Base-by-base conservation (phyloP, 1,140 invertebrate genomes). In the Lanistes nyassanus region DNA sequence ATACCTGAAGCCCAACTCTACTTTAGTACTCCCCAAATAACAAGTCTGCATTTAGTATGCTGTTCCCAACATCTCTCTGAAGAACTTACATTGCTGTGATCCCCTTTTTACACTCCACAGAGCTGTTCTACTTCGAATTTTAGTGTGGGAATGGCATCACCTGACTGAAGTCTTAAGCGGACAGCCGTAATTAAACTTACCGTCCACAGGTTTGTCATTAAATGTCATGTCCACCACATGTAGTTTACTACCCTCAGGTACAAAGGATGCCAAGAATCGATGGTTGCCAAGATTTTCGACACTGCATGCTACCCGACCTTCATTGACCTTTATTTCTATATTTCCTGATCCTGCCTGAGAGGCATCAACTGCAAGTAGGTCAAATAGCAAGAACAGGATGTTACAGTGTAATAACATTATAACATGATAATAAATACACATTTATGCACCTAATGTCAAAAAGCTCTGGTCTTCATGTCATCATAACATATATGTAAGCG, bases 221-320 rank as follows among this genome's bases (percentile, higher is more conserved):
- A 99, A 99, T 90, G 97, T 98, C 76, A 99, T 98, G 90, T 99
- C 97, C 82, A 99, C 97, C 79, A 95, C 92, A 90, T 99, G 97
- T 37, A 95, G 92, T 81, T 96, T 96, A 13, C 94, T 92, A 75
- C 94, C 92, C 86, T 98, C 96, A 26, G 98, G 98, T 21, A 96
- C 95, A 90, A 99, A 99, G 66, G 95, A 97, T 16, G 87, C 87
- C 3, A 95, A 91, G 90, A 91, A 92, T 81, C 94, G 91, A 87
- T 98, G 95, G 76, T 94, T 94, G 58, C 96, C 96, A n/a, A 97
- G 91, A 79, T 96, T 96, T 83, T 95, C 92, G 0, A 99, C 97
- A 74, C 95, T 96, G 82, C 96, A 98, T 0, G 96, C 96, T 23
- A 99, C 97, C 72, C 96, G 92, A 16, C 97, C 96, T 62, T 96